A percentile compares a stretch with the other conserved stretches of the same genome.
phyloP scores from a whole-genome alignment of 2,888 invertebrate species.

The Lamellibrachia columna region DNA sequence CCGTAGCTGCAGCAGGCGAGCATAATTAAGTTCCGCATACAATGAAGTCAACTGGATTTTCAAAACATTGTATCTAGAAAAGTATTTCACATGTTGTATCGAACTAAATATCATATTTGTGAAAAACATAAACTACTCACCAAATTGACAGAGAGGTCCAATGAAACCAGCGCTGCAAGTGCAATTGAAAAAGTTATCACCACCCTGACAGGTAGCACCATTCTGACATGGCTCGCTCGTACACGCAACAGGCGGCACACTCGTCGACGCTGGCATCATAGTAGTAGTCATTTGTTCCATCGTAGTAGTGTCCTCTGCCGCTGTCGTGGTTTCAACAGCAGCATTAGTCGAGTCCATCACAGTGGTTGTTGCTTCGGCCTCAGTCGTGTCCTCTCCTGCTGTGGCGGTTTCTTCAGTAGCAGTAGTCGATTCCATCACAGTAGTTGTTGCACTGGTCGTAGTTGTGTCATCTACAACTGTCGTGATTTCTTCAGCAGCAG shows the following conservation, averaged over 20 bases:
- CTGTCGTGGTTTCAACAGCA: background rate
- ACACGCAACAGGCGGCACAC: background rate
- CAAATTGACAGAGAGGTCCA: background rate
- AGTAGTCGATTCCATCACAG: too few species aligned
- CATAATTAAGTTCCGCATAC: too few species aligned
- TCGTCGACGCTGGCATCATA: background rate
- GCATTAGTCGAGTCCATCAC: background rate
- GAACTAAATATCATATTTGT: background rate
- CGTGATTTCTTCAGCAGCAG: background rate
- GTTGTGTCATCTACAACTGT: background rate
- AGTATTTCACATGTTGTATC: too few species aligned
- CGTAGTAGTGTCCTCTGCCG: background rate
- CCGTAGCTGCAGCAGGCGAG: too few species aligned
- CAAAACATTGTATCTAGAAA: too few species aligned
- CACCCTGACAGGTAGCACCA: background rate
- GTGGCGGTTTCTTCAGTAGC: background rate
- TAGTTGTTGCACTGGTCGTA: too few species aligned
- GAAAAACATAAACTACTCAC: background rate
- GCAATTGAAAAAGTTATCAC: background rate
- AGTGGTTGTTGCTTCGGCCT: background rate
- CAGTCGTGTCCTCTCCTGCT: background rate
- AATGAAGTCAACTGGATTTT: too few species aligned
- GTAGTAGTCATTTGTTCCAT: background rate
- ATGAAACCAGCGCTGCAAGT: background rate
- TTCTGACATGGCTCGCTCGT: background rate